These are phyloP conservation scores for Latrodectus elegans DNA, from an alignment of 2,888 invertebrate genomes.

Conservation along the genomic window DNA sequence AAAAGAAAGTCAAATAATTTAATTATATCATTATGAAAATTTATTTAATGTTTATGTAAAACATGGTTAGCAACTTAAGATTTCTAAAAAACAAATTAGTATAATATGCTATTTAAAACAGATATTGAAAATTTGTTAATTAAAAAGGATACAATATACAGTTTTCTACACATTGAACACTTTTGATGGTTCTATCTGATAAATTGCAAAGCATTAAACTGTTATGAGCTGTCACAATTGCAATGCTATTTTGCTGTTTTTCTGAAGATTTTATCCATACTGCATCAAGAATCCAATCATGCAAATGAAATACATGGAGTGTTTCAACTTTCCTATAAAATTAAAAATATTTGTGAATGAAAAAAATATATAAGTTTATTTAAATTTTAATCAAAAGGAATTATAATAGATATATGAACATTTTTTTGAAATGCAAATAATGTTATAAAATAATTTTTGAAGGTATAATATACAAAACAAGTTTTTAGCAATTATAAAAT, in stretches of 20 bases:
- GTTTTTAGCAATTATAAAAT: background rate
- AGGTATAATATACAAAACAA: background rate
- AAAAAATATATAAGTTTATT: no score
- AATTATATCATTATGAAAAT: no score
- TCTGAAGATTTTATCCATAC: constrained; percentile 18
- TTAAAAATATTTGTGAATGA: no score
- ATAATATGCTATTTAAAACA: no score
- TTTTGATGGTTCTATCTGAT: background rate
- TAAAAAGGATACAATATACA: constrained; percentile 65
- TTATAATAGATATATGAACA: no score
- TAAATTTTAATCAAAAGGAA: no score
- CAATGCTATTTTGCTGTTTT: background rate
- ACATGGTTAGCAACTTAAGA: no score
- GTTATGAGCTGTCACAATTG: constrained; percentile 48
- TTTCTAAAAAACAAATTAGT: no score
- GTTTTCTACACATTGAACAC: constrained; percentile 36
- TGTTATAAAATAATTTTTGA: no score
- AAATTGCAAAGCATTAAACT: constrained; percentile 19
- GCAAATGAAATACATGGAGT: constrained; percentile 30
- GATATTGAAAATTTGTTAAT: background rate
- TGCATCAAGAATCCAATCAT: constrained; percentile 63
- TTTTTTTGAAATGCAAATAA: no score
- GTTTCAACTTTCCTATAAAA: no score
- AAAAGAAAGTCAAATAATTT: background rate
- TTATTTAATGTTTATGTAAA: no score